Percentiles rank a stretch among this genome's conserved stretches.
Conservation (phyloP, 2,797 vertebrate species). For the Huso huso region DNA sequence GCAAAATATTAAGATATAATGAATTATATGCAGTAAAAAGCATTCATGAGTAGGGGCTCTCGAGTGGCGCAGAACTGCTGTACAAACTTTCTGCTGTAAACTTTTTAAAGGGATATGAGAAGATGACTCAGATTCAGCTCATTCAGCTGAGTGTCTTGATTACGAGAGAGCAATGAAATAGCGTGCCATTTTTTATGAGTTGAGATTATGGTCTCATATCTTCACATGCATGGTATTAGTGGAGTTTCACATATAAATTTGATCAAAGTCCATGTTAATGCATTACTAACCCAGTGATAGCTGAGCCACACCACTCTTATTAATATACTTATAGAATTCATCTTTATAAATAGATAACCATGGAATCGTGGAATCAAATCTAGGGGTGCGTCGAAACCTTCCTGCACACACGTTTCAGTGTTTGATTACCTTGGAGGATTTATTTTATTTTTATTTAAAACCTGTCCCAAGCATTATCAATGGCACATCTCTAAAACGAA, state of each 20-base stretch:
- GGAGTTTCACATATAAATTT: slow-evolving; percentile 11
- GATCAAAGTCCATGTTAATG: slow-evolving; percentile 7
- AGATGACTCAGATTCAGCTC: background rate
- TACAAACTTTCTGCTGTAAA: too few relatives aligned
- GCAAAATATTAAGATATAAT: too few relatives aligned
- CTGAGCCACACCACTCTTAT: background rate
- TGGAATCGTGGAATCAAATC: too few relatives aligned
- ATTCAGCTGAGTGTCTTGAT: background rate
- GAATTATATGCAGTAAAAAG: too few relatives aligned
- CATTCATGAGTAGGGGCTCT: too few relatives aligned
- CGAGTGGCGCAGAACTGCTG: too few relatives aligned
- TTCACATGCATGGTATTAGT: slow-evolving; percentile 7
- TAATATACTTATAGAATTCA: slow-evolving; percentile 4
- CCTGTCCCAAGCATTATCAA: too few relatives aligned
- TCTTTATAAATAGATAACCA: background rate
- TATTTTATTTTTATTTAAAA: background rate
- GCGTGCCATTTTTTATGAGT: slow-evolving; percentile 8
- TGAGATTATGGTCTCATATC: slow-evolving; percentile 3
- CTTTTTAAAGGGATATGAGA: too few relatives aligned
- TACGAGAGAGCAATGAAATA: background rate
- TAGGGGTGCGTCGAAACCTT: too few relatives aligned
- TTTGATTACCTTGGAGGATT: slow-evolving; percentile 7
- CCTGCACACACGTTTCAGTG: too few relatives aligned
- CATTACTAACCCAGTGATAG: background rate
- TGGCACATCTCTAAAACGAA: too few relatives aligned